Evolutionary conservation across 1,140 invertebrate genomes (phyloP).

Genomic region (Bicyclus anynana): DNA sequence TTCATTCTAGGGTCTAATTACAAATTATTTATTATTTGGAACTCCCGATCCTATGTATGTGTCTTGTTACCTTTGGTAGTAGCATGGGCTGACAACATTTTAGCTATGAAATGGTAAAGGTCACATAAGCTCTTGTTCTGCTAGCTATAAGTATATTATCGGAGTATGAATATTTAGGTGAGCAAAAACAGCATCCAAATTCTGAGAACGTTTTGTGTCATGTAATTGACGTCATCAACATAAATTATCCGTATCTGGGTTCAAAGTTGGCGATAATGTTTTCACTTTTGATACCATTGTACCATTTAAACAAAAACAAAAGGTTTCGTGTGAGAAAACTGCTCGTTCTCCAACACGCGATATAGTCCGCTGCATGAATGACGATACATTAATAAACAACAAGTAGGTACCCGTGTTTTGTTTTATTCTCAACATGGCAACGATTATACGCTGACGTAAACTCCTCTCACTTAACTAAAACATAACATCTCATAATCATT

Average conservation of each 20-base stretch:
- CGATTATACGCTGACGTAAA: neutral
- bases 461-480: too few relatives aligned
- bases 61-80: too few relatives aligned
- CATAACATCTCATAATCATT: too few relatives aligned
- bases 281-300: conserved; percentile 27
- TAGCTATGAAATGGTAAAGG: too few relatives aligned
- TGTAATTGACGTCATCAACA: conserved; percentile 17
- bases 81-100: too few relatives aligned
- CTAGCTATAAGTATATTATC: too few relatives aligned
- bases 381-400: neutral
- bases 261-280: conserved; percentile 33
- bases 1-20: too few relatives aligned
- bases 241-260: conserved; percentile 31
- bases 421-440: neutral
- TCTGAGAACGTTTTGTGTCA: conserved; percentile 6
- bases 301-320: conserved; percentile 28
- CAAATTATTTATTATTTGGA: too few relatives aligned
- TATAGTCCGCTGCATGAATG: neutral
- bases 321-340: conserved; percentile 13
- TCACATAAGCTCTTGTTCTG: too few relatives aligned
- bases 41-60: too few relatives aligned
- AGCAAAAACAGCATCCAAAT: conserved; percentile 11
- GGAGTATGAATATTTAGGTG: neutral
- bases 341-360: conserved; percentile 3
- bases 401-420: neutral